Base-by-base conservation (phyloP, 2,113 vertebrate genomes). In the Oryctolagus cuniculus region DNA sequence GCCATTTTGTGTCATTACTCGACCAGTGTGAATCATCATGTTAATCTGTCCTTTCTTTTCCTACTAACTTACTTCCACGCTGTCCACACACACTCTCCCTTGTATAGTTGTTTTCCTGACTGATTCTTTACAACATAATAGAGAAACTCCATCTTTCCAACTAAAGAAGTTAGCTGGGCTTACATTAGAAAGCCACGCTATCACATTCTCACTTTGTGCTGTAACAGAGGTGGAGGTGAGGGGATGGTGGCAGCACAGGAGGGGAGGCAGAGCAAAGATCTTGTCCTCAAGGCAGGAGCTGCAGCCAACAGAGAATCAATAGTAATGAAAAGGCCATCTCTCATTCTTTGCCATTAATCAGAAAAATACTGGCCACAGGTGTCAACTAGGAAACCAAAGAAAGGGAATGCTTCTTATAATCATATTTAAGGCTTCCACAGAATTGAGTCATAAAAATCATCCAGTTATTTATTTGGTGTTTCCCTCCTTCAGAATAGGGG, bases 201-300 rank as follows among this genome's bases (percentile, higher is more conserved):
- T 31, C 36, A 16, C 10, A 5, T 19, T 36, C 67, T 75, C 7
- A 87, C 78, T 29, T 29, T 55, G 6, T 63, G 6, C 25, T 36
- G 1, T 49, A 21, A 3, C 22, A 10, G 11, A 53, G 53, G 11
- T 34, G 15, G 25, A 31, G 29, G 2, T 49, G 44, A 83, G 8
- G 49, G 27, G 17, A 36, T 38, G 19, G 7, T 61, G 34, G 31
- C 38, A 2, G 0, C 4, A 0, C 2, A 5, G 34, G 27, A n/a
- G 6, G 2, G 4, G 27, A 6, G 24, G 24, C 0, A 34, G 31
- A 44, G 34, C 12, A 83, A 53, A 22, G 31, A 5, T 24, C 9
- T n/a, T 21, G 4, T 38, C 27, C 1, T 1, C 17, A 36, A 44
- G 77, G n/a, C 16, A 53, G 72, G 24, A 87, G 27, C 51, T 49